Evolutionary conservation across 2,113 vertebrate genomes (phyloP), one percentile per base, ranked within the genome.

Genomic region (Platichthys stellatus): DNA sequence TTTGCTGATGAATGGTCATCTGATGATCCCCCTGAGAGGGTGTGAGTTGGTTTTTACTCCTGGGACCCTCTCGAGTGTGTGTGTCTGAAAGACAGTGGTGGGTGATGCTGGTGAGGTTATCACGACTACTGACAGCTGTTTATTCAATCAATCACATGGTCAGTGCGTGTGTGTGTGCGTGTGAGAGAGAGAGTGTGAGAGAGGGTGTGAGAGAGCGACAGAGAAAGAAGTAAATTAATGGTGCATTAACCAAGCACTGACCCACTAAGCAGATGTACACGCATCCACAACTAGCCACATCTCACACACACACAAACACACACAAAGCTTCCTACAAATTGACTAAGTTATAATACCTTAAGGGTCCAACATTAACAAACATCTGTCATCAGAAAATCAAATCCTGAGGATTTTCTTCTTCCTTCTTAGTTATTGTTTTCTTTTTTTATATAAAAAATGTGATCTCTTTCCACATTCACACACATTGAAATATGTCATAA

Each of bases 171-270:
- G 92, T 80, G 92, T 81, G 86, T 91, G 94, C 57, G 93, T 95
- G 95, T 64, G 75, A 56, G 95, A 89, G 92, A 80, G 90, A 92
- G 92, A 84, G 90, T 92, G 69, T 20, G 49, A 8, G 63, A 6
- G 51, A 45, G 71, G 51, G 70, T 24, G 67, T 54, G 31, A 58
- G 60, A 51, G 45, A 63, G 69, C 69, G 59, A 64, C 21, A 72
- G 95, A 97, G 95, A 95, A 95, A 83, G 93, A 95, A 97, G 96
- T 97, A 99, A 99, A 99, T 99, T 97, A 99, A 99, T 98, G 97
- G 96, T 96, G 95, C 97, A 98, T 99, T 98, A 99, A 96, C 97
- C 97, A 98, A 95, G 95, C 95, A 57, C 94, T 99, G 97, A 99
- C 97, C 96, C 97, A 94, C 95, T 94, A 96, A 97, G 95, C 95